phyloP scores from a whole-genome alignment of 1,140 invertebrate species.

The Brachionus rubens region DNA sequence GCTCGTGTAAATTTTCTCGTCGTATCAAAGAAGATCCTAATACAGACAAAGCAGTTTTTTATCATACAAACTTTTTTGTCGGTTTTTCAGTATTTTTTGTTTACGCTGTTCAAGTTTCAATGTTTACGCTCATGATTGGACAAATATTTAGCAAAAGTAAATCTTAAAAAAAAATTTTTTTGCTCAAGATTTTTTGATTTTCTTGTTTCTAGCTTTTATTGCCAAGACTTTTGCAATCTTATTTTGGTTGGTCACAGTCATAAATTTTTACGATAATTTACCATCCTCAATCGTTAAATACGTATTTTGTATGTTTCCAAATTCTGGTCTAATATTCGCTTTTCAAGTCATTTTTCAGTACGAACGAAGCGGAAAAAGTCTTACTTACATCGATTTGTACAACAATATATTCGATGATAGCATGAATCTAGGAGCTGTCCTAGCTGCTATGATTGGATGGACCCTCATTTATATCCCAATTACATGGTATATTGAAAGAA shows the following conservation, averaged over 20 bases:
- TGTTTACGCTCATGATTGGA: conserved; percentile 10
- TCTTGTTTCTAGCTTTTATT: conserved; percentile 5
- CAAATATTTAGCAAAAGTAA: conserved; percentile 46
- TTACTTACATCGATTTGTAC: conserved; percentile 24
- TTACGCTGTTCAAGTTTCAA: conserved; percentile 27
- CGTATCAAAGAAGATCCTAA: background rate
- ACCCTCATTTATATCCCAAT: conserved; percentile 60
- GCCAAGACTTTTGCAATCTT: conserved; percentile 33
- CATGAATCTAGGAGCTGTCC: background rate
- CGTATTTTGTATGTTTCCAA: conserved; percentile 43
- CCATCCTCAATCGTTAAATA: conserved; percentile 40
- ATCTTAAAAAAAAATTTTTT: background rate
- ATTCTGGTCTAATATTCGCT: conserved; percentile 4
- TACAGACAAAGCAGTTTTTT: conserved; percentile 28
- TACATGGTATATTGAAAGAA: conserved; percentile 67
- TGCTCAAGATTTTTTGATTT: background rate
- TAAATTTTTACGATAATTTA: conserved; percentile 42
- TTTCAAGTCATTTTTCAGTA: conserved; percentile 41
- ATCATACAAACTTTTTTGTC: conserved; percentile 27
- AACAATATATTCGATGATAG: conserved; percentile 34
- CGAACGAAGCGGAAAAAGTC: conserved; percentile 21
- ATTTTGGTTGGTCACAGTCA: conserved; percentile 34
- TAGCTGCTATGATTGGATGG: conserved; percentile 62
- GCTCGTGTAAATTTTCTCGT: background rate
- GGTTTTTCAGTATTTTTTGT: conserved; percentile 38